Base-by-base conservation (phyloP, 2,888 invertebrate genomes). In the Argyresthia goedartella region DNA sequence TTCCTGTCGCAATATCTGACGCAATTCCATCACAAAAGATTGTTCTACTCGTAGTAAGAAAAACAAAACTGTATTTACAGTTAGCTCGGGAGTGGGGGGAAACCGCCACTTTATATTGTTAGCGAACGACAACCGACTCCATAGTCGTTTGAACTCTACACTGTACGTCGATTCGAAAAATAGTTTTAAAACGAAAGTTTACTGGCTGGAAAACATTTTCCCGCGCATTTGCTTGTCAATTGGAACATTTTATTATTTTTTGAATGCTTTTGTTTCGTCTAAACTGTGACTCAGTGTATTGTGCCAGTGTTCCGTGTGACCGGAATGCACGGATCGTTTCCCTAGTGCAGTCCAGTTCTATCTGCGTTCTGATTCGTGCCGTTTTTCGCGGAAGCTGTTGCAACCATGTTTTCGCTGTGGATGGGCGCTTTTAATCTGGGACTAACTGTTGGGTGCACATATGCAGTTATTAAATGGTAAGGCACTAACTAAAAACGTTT, bases 391-490 rank as follows among this genome's bases (percentile, higher is more conserved):
- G 13, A 10, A 33, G 14, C 35, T 48, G 4, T 56, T 56, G 58
- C 62, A 70, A 73, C 60, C 65, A 91, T 91, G 91, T 88, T 89
- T 62, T 64, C 89, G 49, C 57, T 91, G 55, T 91, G 90, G 90
- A 89, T 92, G 88, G 87, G 89, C 58, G 79, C 87, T 55, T 81
- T 91, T 66, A 90, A 89, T 76, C 72, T 92, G 58, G 88, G 89
- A 55, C 73, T 92, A 67, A 90, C 91, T 53, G 75, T 92, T 65
- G 90, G 90, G 57, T 86, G 88, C 54, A 91, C 91, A 54, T 89
- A 81, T 69, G 82, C 87, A 54, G 89, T 91, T 60, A 76, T 92
- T 58, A 87, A 80, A 65, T 6, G 39, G 39, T 39, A 8, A 9
- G 39, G 39, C 3, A 39, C 39, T 3, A 25, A 39, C 39, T 39